These are phyloP conservation scores for Lagria hirta DNA, from an alignment of 2,888 invertebrate species.

Conservation along the genomic window DNA sequence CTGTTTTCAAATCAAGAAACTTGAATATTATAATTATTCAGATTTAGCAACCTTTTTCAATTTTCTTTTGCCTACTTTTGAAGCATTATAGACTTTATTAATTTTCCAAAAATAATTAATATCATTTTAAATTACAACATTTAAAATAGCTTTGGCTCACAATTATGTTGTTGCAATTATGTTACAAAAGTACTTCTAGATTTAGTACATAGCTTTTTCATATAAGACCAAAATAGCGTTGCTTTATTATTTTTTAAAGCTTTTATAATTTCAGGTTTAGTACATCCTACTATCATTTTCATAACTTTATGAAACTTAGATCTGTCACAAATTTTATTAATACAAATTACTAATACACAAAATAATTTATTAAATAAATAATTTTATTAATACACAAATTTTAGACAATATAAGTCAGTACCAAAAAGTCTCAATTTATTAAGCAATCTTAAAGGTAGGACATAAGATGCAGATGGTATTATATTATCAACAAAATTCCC, in stretches of 20 bases:
- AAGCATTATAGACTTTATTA: conserved; percentile 1
- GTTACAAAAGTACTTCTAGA: conserved; percentile 6
- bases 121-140: conserved; percentile 7
- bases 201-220: conserved; percentile 14
- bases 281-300: conserved; percentile 17
- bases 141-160: conserved; percentile 5
- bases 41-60: conserved; percentile 7
- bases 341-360: no score
- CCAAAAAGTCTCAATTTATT: conserved; percentile 18
- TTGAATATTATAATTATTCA: conserved; percentile 6
- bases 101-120: neutral
- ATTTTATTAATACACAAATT: no score
- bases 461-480: conserved; percentile 21
- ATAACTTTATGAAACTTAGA: conserved; percentile 18
- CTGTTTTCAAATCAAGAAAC: conserved; percentile 12
- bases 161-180: neutral
- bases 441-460: conserved; percentile 20
- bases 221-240: conserved; percentile 7
- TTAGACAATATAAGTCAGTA: conserved; percentile 17
- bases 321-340: conserved; percentile 11
- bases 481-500: conserved; percentile 13
- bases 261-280: conserved; percentile 13
- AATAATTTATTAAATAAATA: no score
- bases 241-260: conserved; percentile 2
- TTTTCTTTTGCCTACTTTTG: conserved; percentile 16